Percentiles rank a stretch among this genome's conserved stretches.
Evolutionary conservation across 2,888 invertebrate genomes (phyloP).

Genomic region (Hoplodrina blanda): DNA sequence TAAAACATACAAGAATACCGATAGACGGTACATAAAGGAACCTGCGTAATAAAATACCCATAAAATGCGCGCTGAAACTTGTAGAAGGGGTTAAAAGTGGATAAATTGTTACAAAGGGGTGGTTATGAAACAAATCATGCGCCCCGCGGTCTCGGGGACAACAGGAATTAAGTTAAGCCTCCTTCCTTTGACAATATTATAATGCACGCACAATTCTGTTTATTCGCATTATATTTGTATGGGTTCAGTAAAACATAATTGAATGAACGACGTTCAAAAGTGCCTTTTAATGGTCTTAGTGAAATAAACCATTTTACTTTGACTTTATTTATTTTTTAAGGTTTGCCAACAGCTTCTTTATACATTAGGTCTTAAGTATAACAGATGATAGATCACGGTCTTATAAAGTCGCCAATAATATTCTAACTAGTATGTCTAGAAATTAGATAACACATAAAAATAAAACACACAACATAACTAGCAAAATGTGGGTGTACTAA

Average conservation of each 20-base stretch:
- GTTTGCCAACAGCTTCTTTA: too few relatives aligned
- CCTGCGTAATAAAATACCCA: conserved; percentile 46
- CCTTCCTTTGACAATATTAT: conserved; percentile 63
- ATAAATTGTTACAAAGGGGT: conserved; percentile 76
- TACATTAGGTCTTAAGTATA: too few relatives aligned
- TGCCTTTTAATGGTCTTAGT: too few relatives aligned
- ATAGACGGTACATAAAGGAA: conserved; percentile 4
- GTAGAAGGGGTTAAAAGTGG: conserved; percentile 67
- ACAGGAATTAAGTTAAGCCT: conserved; percentile 68
- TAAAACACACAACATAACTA: too few relatives aligned
- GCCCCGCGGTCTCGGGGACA: conserved; percentile 67
- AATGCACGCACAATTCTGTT: conserved; percentile 57
- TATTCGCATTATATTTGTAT: conserved; percentile 35
- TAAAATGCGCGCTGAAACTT: conserved; percentile 55
- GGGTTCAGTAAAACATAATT: conserved; percentile 9
- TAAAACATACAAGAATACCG: not conserved
- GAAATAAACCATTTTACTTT: too few relatives aligned
- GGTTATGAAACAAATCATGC: conserved; percentile 74
- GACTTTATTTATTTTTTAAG: too few relatives aligned
- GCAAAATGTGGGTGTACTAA: too few relatives aligned
- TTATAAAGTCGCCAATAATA: too few relatives aligned
- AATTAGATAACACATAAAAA: too few relatives aligned
- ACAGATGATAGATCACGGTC: too few relatives aligned
- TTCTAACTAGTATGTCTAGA: too few relatives aligned
- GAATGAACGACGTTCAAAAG: not conserved